These are phyloP conservation scores for Brenthis hecate DNA, from an alignment of 2,888 invertebrate genomes.

Conservation along the genomic window DNA sequence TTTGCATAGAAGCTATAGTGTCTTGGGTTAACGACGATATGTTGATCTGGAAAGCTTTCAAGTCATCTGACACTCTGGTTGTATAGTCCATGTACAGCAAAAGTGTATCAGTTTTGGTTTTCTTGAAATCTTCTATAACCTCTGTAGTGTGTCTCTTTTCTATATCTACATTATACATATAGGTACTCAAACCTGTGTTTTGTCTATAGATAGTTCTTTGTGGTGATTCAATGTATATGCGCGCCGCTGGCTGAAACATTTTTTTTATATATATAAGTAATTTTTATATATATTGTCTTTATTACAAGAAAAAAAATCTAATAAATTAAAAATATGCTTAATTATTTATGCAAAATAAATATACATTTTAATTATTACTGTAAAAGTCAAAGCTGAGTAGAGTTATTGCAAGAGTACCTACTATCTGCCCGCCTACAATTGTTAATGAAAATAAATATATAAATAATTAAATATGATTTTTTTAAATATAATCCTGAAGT, in stretches of 20 bases:
- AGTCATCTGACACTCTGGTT: slow-evolving; percentile 54
- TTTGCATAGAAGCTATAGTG: slow-evolving; percentile 44
- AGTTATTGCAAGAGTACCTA: too few species aligned
- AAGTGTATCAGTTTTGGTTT: slow-evolving; percentile 56
- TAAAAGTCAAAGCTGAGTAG: too few species aligned
- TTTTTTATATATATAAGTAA: background rate
- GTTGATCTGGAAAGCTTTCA: slow-evolving; percentile 59
- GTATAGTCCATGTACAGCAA: slow-evolving; percentile 69
- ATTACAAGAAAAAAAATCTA: too few species aligned
- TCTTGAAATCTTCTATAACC: slow-evolving; percentile 53
- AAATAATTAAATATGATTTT: too few species aligned
- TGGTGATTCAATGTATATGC: slow-evolving; percentile 49
- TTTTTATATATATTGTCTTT: background rate
- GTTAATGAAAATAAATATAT: too few species aligned
- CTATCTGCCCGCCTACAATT: too few species aligned
- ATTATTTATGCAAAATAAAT: too few species aligned
- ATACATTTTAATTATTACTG: too few species aligned
- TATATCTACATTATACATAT: slow-evolving; percentile 36
- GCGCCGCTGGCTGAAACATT: slow-evolving; percentile 44
- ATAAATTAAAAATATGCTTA: too few species aligned
- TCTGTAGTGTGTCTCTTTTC: slow-evolving; percentile 57
- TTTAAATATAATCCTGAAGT: too few species aligned
- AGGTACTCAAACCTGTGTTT: background rate
- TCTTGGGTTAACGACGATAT: slow-evolving; percentile 54
- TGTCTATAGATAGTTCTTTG: slow-evolving; percentile 22